Percentiles rank a stretch among this genome's conserved stretches.
These are phyloP conservation scores for Cephus nigrinus DNA, from an alignment of 2,888 invertebrate genomes.

Conservation along the genomic window DNA sequence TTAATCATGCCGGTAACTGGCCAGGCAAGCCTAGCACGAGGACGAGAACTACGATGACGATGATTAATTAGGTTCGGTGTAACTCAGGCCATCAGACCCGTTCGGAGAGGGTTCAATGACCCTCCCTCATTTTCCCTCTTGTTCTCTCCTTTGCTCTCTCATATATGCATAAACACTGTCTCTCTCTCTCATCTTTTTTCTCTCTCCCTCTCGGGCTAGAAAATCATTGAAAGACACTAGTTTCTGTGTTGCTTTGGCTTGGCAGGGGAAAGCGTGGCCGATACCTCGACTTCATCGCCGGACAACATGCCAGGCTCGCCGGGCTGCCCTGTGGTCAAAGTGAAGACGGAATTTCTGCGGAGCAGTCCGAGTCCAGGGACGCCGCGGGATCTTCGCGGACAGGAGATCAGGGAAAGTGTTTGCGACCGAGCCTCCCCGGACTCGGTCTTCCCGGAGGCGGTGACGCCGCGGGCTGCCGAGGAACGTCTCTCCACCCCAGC, in stretches of 20 bases:
- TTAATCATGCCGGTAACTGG: slow-evolving; percentile 32
- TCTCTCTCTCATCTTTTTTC: too few relatives aligned
- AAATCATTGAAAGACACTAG: not conserved
- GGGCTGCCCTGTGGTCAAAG: slow-evolving; percentile 64
- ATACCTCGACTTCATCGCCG: slow-evolving; percentile 92
- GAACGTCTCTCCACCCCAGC: slow-evolving; percentile 53
- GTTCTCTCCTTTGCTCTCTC: not conserved
- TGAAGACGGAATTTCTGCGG: slow-evolving; percentile 65
- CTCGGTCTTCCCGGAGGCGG: slow-evolving; percentile 72
- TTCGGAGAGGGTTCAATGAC: not conserved
- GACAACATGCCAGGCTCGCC: slow-evolving; percentile 88
- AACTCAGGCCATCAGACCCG: not conserved
- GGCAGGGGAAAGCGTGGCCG: slow-evolving; percentile 90
- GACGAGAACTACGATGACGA: not conserved
- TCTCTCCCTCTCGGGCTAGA: not conserved
- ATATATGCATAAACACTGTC: not conserved
- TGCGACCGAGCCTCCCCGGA: slow-evolving; percentile 72
- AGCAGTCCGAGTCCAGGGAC: slow-evolving; percentile 72
- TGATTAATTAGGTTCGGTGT: not conserved
- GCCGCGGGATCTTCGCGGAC: slow-evolving; percentile 71
- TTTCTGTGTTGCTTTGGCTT: slow-evolving; percentile 2
- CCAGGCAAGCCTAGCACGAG: not conserved
- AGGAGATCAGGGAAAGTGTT: slow-evolving; percentile 55
- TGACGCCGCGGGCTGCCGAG: slow-evolving; percentile 59
- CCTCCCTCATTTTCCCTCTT: not conserved